Conservation (phyloP, 2,888 invertebrate genomes). For the Cylloceria caligata region DNA sequence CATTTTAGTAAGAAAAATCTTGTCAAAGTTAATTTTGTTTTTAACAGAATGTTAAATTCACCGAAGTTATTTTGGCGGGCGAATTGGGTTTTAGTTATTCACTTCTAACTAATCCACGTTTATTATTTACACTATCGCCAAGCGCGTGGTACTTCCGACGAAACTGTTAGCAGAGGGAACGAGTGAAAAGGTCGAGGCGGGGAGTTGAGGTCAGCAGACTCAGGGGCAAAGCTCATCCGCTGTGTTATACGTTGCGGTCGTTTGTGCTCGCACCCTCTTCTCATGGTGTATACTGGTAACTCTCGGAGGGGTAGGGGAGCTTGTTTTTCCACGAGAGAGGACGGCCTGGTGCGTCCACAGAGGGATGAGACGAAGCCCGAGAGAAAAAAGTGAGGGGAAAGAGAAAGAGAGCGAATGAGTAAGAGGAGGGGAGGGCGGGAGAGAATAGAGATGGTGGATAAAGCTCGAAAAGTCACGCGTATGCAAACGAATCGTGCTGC, state of each 20-base stretch:
- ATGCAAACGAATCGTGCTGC: conserved; percentile 64
- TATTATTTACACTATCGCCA: conserved; percentile 36
- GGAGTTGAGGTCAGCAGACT: conserved; percentile 54
- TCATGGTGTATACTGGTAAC: conserved; percentile 38
- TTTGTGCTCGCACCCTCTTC: conserved; percentile 52
- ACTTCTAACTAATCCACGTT: conserved; percentile 35
- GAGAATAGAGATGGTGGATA: conserved; percentile 41
- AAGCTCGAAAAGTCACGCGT: conserved; percentile 53
- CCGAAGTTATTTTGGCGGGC: not conserved
- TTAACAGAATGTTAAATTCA: not conserved
- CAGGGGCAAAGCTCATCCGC: conserved; percentile 54
- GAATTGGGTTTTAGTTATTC: conserved; percentile 25
- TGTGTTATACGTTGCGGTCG: conserved; percentile 50
- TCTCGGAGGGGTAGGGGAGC: conserved; percentile 23
- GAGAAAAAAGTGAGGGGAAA: conserved; percentile 39
- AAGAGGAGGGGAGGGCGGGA: too few relatives aligned
- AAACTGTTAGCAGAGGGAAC: conserved; percentile 45
- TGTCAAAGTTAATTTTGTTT: not conserved
- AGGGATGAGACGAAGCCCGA: conserved; percentile 18
- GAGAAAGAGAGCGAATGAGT: conserved; percentile 27
- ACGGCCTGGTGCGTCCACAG: conserved; percentile 41
- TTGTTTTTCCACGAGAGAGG: conserved; percentile 52
- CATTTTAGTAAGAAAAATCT: not conserved
- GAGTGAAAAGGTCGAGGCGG: conserved; percentile 39
- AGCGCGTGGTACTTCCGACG: conserved; percentile 43